A percentile compares a stretch with the other conserved stretches of the same genome.
phyloP scores from a whole-genome alignment of 92 coral and sea anemone species.

The Paragorgia papillata region DNA sequence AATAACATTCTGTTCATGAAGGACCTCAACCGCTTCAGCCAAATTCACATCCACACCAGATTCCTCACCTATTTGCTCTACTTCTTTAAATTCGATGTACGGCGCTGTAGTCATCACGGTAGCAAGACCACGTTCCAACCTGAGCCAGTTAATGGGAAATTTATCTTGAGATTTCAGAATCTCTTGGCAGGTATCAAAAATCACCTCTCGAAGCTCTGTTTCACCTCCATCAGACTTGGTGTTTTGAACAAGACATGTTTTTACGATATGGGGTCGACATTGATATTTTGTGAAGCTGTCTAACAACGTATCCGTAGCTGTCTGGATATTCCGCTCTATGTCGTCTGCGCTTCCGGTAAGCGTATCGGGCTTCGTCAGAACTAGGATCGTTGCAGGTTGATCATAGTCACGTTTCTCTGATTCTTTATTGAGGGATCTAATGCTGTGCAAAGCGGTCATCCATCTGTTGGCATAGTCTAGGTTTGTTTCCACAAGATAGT shows the following conservation, averaged over 20 bases:
- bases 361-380: background rate
- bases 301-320: background rate
- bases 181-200: background rate
- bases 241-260: background rate
- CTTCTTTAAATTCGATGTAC: background rate
- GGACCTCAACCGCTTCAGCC: background rate
- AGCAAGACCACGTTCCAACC: constrained; percentile 7
- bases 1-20: background rate
- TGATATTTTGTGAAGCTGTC: background rate
- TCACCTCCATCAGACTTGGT: background rate
- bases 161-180: background rate
- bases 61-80: background rate
- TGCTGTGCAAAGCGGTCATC: background rate
- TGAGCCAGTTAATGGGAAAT: background rate
- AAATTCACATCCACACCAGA: background rate
- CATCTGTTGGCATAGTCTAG: background rate
- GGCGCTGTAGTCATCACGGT: background rate
- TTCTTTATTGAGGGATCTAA: background rate
- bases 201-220: background rate
- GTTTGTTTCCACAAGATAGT: background rate
- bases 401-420: background rate
- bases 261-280: background rate
- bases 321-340: background rate
- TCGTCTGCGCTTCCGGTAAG: background rate
- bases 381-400: background rate